Percentiles rank a stretch among this genome's conserved stretches.
Conservation (phyloP, 1,140 invertebrate species). For the Drosophila murphyi region DNA sequence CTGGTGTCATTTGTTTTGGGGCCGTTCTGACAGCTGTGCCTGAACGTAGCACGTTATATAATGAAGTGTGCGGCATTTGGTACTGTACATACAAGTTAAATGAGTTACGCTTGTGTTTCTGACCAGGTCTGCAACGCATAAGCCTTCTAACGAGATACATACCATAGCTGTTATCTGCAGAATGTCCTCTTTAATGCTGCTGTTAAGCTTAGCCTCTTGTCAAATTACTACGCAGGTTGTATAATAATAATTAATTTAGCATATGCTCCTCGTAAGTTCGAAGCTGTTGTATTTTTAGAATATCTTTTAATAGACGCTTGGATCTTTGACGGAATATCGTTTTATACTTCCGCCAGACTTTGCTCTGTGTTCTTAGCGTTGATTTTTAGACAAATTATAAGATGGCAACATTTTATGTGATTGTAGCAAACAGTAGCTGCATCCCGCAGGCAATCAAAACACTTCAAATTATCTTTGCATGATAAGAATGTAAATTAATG, state of each 20-base stretch:
- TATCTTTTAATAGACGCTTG: too few relatives aligned
- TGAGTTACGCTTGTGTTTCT: constrained; percentile 11
- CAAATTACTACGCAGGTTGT: background rate
- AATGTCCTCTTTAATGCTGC: background rate
- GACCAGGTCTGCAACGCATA: background rate
- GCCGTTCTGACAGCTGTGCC: constrained; percentile 39
- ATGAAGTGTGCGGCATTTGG: constrained; percentile 45
- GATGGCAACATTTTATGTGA: constrained; percentile 10
- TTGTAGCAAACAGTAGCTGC: constrained; percentile 59
- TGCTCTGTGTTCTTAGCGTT: background rate
- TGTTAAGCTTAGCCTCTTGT: background rate
- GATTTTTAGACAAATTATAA: constrained; percentile 17
- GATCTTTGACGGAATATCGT: too few relatives aligned
- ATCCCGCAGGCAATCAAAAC: constrained; percentile 58
- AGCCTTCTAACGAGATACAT: background rate
- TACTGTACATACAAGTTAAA: constrained; percentile 11
- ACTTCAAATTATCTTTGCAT: constrained; percentile 74
- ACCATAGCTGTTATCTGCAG: background rate
- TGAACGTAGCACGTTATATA: constrained; percentile 40
- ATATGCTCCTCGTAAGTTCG: too few relatives aligned
- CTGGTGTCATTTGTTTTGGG: constrained; percentile 33
- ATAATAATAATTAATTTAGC: too few relatives aligned
- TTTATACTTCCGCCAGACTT: background rate
- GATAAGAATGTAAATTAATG: constrained; percentile 30
- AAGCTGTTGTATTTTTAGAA: too few relatives aligned